Percentiles rank a stretch among this genome's conserved stretches.
These are phyloP conservation scores for Ictalurus punctatus DNA, from an alignment of 2,113 vertebrate species.

Conservation along the genomic window DNA sequence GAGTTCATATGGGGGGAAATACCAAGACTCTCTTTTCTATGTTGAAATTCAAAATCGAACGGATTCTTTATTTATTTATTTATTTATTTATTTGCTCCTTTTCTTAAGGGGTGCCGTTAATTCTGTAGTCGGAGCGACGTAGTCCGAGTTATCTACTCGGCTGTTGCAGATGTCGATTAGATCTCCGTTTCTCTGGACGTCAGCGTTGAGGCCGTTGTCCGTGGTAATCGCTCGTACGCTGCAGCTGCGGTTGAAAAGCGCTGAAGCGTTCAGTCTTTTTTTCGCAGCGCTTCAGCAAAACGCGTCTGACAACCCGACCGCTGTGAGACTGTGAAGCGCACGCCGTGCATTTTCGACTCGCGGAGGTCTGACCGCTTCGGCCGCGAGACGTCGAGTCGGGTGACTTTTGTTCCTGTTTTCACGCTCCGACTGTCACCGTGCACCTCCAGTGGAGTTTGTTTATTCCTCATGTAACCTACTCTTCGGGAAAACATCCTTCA, in stretches of 20 bases:
- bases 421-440: not conserved
- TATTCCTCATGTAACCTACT: not conserved
- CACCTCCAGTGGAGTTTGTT: not conserved
- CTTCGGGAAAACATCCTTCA: not conserved
- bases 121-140: not conserved
- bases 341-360: not conserved
- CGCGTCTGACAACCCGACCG: no score
- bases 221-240: not conserved
- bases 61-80: not conserved
- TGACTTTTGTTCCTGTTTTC: not conserved
- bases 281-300: not conserved
- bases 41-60: not conserved
- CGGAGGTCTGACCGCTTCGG: not conserved
- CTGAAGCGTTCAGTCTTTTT: not conserved
- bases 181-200: not conserved
- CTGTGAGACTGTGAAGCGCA: not conserved
- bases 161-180: not conserved
- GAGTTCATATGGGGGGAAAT: no score
- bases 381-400: not conserved
- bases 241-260: not conserved
- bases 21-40: no score
- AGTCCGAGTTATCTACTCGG: not conserved
- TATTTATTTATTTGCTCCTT: not conserved
- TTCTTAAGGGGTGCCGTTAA: not conserved
- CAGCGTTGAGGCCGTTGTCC: not conserved